These are phyloP conservation scores for Drosophila paranaensis DNA, from an alignment of 2,888 invertebrate genomes.

Conservation along the genomic window DNA sequence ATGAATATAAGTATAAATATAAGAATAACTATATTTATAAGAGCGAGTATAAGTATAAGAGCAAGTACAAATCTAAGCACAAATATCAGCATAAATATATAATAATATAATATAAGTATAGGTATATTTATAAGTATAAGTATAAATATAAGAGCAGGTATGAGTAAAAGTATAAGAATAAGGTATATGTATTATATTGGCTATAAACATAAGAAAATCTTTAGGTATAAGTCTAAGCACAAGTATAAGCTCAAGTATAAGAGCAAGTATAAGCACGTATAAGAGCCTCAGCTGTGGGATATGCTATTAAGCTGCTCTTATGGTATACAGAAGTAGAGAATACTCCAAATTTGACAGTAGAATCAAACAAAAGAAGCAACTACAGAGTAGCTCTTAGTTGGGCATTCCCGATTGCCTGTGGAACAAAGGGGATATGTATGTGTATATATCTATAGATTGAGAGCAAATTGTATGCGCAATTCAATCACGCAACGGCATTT, in stretches of 20 bases:
- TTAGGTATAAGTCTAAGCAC: too few species aligned
- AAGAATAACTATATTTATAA: conserved; percentile 7
- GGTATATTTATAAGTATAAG: neutral
- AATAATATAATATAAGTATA: too few species aligned
- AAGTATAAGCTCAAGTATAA: too few species aligned
- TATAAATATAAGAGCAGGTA: neutral
- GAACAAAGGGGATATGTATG: conserved; percentile 8
- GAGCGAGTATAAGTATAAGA: neutral
- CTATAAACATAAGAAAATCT: too few species aligned
- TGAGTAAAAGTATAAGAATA: too few species aligned
- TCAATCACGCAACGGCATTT: conserved; percentile 50
- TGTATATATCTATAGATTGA: conserved; percentile 12
- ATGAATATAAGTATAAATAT: neutral
- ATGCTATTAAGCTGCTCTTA: too few species aligned
- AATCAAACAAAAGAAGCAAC: neutral
- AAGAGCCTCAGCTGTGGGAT: too few species aligned
- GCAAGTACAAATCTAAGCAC: neutral
- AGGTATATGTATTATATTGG: too few species aligned
- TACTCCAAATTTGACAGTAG: neutral
- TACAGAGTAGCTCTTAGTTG: neutral
- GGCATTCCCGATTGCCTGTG: conserved; percentile 6
- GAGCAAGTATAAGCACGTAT: too few species aligned
- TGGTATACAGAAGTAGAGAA: neutral
- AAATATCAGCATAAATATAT: too few species aligned
- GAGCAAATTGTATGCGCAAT: conserved; percentile 20